phyloP scores from a whole-genome alignment of 2,113 vertebrate genomes.

The Syrrhaptes paradoxus region DNA sequence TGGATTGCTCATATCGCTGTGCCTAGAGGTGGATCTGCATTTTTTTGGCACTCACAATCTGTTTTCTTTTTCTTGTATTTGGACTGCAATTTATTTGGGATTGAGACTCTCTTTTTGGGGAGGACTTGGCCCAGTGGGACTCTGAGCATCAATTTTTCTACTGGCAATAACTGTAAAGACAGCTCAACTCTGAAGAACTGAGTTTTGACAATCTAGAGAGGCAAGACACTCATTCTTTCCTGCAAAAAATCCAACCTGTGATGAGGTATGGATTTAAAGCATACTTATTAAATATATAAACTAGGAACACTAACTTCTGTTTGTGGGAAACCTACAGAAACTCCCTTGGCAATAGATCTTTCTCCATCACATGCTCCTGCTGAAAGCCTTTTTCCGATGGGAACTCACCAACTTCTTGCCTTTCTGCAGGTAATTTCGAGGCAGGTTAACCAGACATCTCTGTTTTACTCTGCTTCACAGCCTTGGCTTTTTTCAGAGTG shows the following conservation, averaged over 20 bases:
- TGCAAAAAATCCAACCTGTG: neutral
- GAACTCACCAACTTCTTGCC: neutral
- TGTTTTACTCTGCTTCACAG: neutral
- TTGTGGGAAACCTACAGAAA: neutral
- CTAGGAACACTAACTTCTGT: neutral
- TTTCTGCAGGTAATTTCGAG: neutral
- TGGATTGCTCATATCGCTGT: accelerated
- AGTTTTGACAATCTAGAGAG: neutral
- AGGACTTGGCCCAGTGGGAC: accelerated
- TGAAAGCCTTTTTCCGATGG: neutral
- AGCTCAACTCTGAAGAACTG: neutral
- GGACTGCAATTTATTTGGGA: neutral
- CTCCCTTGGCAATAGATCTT: neutral
- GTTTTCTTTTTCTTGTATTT: neutral
- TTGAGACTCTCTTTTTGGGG: neutral
- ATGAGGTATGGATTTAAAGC: neutral
- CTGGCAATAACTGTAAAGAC: neutral
- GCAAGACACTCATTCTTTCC: neutral
- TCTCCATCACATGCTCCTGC: neutral
- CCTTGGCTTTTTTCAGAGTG: neutral
- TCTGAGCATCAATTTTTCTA: neutral
- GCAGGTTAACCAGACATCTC: neutral
- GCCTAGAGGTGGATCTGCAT: neutral
- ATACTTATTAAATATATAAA: neutral
- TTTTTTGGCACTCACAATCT: neutral